Conservation (phyloP, 2,113 vertebrate species). For the Albula goreensis region DNA sequence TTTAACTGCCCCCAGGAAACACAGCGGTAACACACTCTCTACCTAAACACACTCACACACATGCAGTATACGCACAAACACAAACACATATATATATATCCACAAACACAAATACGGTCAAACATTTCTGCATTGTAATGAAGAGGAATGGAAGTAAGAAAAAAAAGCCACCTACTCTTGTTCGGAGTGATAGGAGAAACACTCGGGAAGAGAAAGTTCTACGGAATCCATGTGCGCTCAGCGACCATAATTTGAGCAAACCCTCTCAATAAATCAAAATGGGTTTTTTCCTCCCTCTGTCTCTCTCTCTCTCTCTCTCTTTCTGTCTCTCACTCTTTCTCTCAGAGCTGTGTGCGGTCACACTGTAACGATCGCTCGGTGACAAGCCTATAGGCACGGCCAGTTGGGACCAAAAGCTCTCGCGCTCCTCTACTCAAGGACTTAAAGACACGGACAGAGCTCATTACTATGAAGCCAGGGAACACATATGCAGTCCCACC, state of each 20-base stretch:
- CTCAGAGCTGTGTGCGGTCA: slow-evolving; percentile 83
- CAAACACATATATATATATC: slow-evolving; percentile 14
- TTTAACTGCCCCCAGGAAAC: slow-evolving; percentile 22
- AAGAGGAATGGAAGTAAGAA: slow-evolving; percentile 53
- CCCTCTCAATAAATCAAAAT: slow-evolving; percentile 89
- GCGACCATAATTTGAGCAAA: slow-evolving; percentile 83
- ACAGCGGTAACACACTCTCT: too few species aligned
- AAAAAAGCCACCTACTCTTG: slow-evolving; percentile 98
- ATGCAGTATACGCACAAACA: slow-evolving; percentile 47
- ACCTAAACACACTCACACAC: slow-evolving; percentile 11
- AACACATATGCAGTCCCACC: slow-evolving; percentile 93
- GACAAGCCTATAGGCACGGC: slow-evolving; percentile 78
- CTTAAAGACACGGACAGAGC: slow-evolving; percentile 94
- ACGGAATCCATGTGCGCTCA: slow-evolving; percentile 96
- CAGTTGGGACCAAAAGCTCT: slow-evolving; percentile 93
- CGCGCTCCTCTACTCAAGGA: slow-evolving; percentile 96
- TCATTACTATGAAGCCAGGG: slow-evolving; percentile 95
- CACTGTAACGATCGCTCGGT: slow-evolving; percentile 73
- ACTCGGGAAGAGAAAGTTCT: slow-evolving; percentile 95
- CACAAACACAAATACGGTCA: not conserved
- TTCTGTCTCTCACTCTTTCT: slow-evolving; percentile 47
- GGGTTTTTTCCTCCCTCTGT: slow-evolving; percentile 59
- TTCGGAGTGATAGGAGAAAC: slow-evolving; percentile 98
- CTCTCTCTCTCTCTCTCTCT: slow-evolving; percentile 59
- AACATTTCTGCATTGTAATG: slow-evolving; percentile 55